Evolutionary conservation across 2,113 vertebrate species (phyloP), one percentile per base, ranked within the genome.

Genomic region (Dasyurus viverrinus): DNA sequence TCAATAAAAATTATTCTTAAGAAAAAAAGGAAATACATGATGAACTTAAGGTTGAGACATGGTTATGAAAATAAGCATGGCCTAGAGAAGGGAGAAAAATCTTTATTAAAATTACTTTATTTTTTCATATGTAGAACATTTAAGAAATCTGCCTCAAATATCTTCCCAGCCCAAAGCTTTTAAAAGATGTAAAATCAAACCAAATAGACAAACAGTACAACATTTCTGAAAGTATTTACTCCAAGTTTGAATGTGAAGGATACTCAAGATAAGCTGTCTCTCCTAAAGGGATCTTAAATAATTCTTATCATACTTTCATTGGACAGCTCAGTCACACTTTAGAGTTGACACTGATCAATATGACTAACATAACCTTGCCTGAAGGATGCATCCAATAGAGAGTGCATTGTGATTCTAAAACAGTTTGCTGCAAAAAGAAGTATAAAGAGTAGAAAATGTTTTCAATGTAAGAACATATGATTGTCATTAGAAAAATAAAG

Each of bases 281-380:
- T 97, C 27, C 93, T 89, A 89, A 30, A 42, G 94, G 53, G 76
- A 84, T 95, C 92, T 93, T 47, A 95, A 94, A 90, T 94, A 84
- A 90, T 95, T 96, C 53, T 97, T 95, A n/a, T 76, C 25, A 50
- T 89, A 91, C 57, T 84, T 57, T 92, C 93, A 92, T 30, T 97
- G 97, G 94, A 93, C 94, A 94, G 47, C 90, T 97, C 93, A 94
- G 93, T 96, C 96, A 97, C 92, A 91, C 89, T 96, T 97, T 94
- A 94, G 89, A 60, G 92, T 54, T 54, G 0, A 1, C 8, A 76
- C 91, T 95, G 93, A 92, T 96, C 54, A 57, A 26, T 84, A 92
- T 24, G 60, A 54, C 91, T 97, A 92, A 93, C 94, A 54, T 96
- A 96, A 55, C 94, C 94, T 94, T 93, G 93, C 50, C 95, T 94